A percentile compares a stretch with the other conserved stretches of the same genome.
phyloP scores from a whole-genome alignment of 23 tunicate species.

The Ascidia mentula region DNA sequence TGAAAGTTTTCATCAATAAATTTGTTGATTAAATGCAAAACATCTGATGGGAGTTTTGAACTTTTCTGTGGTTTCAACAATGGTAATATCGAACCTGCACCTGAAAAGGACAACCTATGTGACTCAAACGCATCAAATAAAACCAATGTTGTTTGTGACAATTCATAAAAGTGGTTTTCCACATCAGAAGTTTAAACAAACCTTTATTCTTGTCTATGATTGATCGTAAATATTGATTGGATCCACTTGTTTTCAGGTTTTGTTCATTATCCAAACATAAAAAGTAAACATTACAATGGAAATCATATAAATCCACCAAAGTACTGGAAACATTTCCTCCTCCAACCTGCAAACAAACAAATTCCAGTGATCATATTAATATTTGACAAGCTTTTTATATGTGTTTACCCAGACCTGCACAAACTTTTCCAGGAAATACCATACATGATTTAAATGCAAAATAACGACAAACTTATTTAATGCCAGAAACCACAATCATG shows the following conservation, averaged over 20 bases:
- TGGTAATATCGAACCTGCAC: constrained; percentile 8
- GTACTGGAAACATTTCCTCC: not conserved
- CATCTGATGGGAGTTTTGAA: not conserved
- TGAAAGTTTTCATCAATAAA: constrained; percentile 22
- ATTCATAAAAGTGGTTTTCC: not conserved
- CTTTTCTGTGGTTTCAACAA: not conserved
- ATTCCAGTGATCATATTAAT: no score
- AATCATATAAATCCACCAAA: constrained; percentile 22
- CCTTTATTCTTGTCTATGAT: constrained; percentile 23
- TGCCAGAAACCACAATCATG: no score
- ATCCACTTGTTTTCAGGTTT: constrained; percentile 24
- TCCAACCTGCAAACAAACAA: no score
- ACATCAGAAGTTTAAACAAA: not conserved
- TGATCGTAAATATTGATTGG: not conserved
- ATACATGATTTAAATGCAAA: no score
- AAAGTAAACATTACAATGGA: constrained; percentile 36
- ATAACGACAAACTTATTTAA: no score
- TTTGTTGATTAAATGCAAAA: constrained; percentile 10
- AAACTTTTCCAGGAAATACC: no score
- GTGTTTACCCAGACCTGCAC: no score
- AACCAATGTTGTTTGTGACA: not conserved
- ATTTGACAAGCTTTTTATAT: no score
- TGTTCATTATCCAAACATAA: constrained; percentile 32
- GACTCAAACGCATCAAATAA: no score
- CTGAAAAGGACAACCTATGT: not conserved